Evolutionary conservation across 64 coral and sea anemone genomes (phyloP).

Genomic region (Montipora capricornis): DNA sequence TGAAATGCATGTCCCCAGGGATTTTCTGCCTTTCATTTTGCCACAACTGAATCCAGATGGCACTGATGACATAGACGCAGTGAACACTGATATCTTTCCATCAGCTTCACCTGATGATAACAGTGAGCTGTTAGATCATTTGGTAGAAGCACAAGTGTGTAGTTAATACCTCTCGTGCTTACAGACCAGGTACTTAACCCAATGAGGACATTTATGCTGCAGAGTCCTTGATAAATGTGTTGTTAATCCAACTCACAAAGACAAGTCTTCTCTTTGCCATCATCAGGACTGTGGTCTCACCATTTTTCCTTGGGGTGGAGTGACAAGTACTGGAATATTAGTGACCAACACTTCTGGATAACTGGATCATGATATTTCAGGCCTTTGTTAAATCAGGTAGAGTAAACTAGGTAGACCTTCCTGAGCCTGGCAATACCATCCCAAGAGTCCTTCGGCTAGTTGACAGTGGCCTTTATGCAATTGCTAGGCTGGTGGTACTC

Average conservation of each 20-base stretch:
- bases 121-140: background rate
- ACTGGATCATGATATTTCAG: constrained; percentile 57
- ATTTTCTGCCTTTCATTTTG: constrained; percentile 66
- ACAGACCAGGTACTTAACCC: background rate
- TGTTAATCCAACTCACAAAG: background rate
- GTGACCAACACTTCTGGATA: constrained; percentile 54
- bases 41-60: background rate
- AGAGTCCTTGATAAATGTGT: background rate
- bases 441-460: background rate
- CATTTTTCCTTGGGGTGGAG: constrained; percentile 59
- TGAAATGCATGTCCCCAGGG: constrained; percentile 60
- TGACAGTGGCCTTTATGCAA: constrained; percentile 3
- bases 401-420: background rate
- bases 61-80: background rate
- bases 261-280: background rate
- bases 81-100: constrained; percentile 1
- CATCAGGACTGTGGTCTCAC: constrained; percentile 10
- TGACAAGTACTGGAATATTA: constrained; percentile 51
- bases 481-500: background rate
- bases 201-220: background rate
- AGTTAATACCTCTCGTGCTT: no score
- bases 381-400: background rate
- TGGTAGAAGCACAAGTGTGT: background rate
- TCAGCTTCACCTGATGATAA: background rate
- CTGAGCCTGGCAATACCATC: background rate